Conservation (phyloP, 2,113 vertebrate species). For the Scomber colias region DNA sequence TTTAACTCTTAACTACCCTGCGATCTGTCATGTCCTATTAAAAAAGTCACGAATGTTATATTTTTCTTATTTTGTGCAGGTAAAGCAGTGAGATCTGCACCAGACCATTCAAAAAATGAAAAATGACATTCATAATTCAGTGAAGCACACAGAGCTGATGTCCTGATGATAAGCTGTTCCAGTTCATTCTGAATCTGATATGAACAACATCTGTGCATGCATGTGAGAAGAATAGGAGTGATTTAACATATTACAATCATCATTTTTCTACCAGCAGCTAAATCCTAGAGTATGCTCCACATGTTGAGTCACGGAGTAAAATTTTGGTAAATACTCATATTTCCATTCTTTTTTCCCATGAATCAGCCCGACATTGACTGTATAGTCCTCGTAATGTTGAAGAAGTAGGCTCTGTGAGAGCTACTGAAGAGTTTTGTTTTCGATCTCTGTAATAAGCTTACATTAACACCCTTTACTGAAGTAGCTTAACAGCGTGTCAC, state of each 20-base stretch:
- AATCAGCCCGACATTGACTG: constrained; percentile 9
- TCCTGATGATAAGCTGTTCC: not conserved
- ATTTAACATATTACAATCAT: constrained; percentile 23
- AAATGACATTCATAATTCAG: no score
- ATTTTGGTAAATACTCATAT: constrained; percentile 29
- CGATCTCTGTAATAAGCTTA: constrained; percentile 67
- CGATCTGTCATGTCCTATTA: not conserved
- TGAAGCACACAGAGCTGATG: not conserved
- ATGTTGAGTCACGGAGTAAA: constrained; percentile 3
- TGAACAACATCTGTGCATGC: not conserved
- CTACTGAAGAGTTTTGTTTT: constrained; percentile 60
- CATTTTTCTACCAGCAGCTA: constrained; percentile 14
- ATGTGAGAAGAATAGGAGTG: not conserved
- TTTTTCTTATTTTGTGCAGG: not conserved
- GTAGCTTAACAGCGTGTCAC: constrained; percentile 52
- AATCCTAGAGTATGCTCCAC: constrained; percentile 18
- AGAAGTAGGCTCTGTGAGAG: constrained; percentile 17
- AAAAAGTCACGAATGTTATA: not conserved
- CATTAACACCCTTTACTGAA: constrained; percentile 66
- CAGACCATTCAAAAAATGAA: not conserved
- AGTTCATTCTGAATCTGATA: not conserved
- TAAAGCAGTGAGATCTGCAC: not conserved
- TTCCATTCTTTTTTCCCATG: constrained; percentile 26
- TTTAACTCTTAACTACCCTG: not conserved
- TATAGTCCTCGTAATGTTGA: not conserved